phyloP scores from a whole-genome alignment of 1,140 invertebrate genomes.

The Paramacrobiotus metropolitanus region DNA sequence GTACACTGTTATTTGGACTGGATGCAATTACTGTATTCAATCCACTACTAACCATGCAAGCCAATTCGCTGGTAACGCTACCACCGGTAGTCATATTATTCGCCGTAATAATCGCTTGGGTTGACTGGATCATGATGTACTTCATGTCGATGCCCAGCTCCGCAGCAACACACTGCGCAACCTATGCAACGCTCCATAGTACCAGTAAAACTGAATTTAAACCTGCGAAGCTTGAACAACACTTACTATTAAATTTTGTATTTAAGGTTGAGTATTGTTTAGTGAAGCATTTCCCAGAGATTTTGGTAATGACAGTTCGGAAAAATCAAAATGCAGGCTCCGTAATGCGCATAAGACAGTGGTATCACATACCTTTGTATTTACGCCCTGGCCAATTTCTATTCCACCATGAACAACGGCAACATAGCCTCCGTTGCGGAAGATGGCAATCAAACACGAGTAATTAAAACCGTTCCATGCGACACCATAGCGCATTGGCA shows the following conservation, averaged over 20 bases:
- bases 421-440: conserved; percentile 33
- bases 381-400: conserved; percentile 43
- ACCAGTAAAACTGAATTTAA: too few species aligned
- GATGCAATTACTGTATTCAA: too few species aligned
- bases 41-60: conserved; percentile 7
- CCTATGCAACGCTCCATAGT: too few species aligned
- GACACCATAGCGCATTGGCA: conserved; percentile 27
- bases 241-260: too few species aligned
- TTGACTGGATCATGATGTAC: conserved; percentile 18
- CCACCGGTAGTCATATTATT: conserved; percentile 20
- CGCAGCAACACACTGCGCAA: conserved; percentile 19
- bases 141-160: conserved; percentile 20
- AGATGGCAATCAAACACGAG: conserved; percentile 30
- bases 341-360: too few species aligned
- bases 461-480: conserved; percentile 18
- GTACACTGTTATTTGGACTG: too few species aligned
- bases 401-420: conserved; percentile 36
- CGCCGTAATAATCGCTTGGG: conserved; percentile 16
- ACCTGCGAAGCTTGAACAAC: too few species aligned
- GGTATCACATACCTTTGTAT: conserved; percentile 39
- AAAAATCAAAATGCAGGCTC: too few species aligned
- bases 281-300: too few species aligned
- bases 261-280: too few species aligned
- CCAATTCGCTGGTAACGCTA: conserved; percentile 18
- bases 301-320: too few species aligned